Evolutionary conservation across 2,113 vertebrate genomes (phyloP), one percentile per base, ranked within the genome.

Genomic region (Otolemur garnettii): DNA sequence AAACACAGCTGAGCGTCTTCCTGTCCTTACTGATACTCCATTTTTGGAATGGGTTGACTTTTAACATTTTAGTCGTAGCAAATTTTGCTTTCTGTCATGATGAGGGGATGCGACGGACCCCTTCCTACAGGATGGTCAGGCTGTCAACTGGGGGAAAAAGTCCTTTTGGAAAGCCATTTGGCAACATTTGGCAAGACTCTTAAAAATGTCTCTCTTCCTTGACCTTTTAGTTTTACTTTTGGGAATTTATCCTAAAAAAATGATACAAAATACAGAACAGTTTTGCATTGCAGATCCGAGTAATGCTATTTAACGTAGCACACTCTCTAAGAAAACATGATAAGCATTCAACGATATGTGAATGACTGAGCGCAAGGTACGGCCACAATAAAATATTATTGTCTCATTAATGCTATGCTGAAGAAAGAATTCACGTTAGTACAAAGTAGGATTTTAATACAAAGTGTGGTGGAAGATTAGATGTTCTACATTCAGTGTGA

Each of bases 201-300:
- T 68, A 92, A 89, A 78, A 45, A 72, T 7, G 19, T 15, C 6
- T 8, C 4, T 66, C 60, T 91, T 53, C 33, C 64, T 85, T 81
- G 59, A 87, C 86, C 33, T 35, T 81, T 95, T 66, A 50, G 57
- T 64, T 68, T 85, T 15, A 78, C 60, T 85, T 50, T 42, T 94
- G 60, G 71, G 18, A 94, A 59, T 66, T 50, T 82, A 90, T 80
- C 26, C 57, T 79, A 19, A 77, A 64, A 55, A 92, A 88, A 80
- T 75, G 82, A 83, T 38, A 77, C 12, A 75, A 74, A 89, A 62
- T 30, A 66, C 7, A 83, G 60, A 82, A 72, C 69, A 59, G 5
- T 5, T 69, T 60, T 71, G 50, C 79, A n/a, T 35, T 80, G 75
- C 45, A 68, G 19, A 13, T 42, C 28, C 55, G 21, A 95, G 38